A percentile compares a stretch with the other conserved stretches of the same genome.
phyloP scores from a whole-genome alignment of 2,797 vertebrate species.

The Neomorphus geoffroyi region DNA sequence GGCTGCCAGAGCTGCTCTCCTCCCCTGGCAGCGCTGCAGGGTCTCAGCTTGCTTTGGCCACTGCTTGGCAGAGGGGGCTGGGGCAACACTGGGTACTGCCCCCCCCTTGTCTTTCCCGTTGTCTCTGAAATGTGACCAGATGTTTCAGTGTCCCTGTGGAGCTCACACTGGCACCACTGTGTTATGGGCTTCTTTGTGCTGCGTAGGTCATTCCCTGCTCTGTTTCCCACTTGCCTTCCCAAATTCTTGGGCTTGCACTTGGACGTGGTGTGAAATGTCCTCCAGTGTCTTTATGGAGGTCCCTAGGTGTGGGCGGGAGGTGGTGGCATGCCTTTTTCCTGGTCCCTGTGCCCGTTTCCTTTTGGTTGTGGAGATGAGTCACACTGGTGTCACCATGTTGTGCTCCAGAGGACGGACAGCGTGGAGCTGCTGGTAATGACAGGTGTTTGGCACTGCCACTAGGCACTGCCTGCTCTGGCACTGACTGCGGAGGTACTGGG shows the following conservation, averaged over 20 bases:
- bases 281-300: background rate
- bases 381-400: constrained; percentile 29
- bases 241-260: background rate
- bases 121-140: background rate
- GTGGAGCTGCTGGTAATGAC: background rate
- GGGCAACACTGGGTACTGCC: background rate
- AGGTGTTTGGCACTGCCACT: background rate
- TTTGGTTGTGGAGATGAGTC: constrained; percentile 12
- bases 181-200: rapidly evolving
- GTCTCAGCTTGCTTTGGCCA: background rate
- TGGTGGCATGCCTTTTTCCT: background rate
- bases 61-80: background rate
- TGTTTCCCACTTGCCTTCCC: background rate
- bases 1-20: background rate
- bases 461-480: rapidly evolving
- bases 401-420: constrained; percentile 31
- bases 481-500: background rate
- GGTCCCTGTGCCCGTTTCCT: background rate
- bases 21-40: background rate
- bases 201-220: background rate
- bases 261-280: rapidly evolving
- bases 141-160: background rate
- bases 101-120: background rate
- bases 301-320: background rate
- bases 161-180: rapidly evolving